phyloP scores from a whole-genome alignment of 2,888 invertebrate species.

The Andrena haemorrhoa region DNA sequence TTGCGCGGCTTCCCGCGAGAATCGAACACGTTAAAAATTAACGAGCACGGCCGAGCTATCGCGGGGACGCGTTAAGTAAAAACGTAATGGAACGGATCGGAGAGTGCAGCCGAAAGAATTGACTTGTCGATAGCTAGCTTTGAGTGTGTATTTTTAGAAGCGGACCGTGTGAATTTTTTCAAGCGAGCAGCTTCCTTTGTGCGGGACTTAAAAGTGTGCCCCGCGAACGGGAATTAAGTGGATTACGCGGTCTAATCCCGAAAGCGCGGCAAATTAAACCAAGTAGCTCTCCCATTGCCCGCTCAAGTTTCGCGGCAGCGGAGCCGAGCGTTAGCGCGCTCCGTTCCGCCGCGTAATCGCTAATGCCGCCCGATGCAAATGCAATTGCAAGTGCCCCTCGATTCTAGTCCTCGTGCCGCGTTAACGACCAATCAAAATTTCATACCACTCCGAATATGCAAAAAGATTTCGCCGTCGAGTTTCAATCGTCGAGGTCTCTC shows the following conservation, averaged over 20 bases:
- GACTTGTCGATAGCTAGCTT: not conserved
- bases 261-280: conserved; percentile 64
- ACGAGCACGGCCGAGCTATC: not conserved
- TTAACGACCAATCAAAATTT: conserved; percentile 24
- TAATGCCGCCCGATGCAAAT: conserved; percentile 17
- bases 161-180: conserved; percentile 52
- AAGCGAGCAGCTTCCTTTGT: conserved; percentile 25
- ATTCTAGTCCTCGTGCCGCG: not conserved
- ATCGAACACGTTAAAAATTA: conserved; percentile 24
- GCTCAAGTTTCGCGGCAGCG: conserved; percentile 26
- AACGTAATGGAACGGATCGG: conserved; percentile 9
- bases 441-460: not conserved
- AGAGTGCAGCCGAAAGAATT: conserved; percentile 17
- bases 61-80: not conserved
- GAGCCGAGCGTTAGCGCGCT: not conserved
- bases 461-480: conserved; percentile 15
- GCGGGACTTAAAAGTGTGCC: conserved; percentile 82
- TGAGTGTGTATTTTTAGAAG: conserved; percentile 10
- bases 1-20: conserved; percentile 11
- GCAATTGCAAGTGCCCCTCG: conserved; percentile 8
- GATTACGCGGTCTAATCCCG: conserved; percentile 61
- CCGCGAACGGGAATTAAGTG: conserved; percentile 63
- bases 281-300: conserved; percentile 54
- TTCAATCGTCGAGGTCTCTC: not conserved
- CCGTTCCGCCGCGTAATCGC: conserved; percentile 21